Evolutionary conservation across 1,140 invertebrate genomes (phyloP).

Genomic region (Lasaia peninsularis): DNA sequence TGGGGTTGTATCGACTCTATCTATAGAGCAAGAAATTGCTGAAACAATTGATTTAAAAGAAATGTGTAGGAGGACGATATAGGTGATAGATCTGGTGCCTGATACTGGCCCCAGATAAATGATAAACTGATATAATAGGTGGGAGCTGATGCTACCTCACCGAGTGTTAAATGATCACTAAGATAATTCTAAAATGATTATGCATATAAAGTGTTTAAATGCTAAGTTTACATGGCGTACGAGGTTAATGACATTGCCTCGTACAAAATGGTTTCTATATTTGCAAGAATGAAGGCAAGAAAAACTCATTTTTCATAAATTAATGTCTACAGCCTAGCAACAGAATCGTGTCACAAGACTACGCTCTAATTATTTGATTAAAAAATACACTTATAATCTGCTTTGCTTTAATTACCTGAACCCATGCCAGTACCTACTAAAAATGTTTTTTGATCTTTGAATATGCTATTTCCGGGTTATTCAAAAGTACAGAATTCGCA

Average conservation of each 20-base stretch:
- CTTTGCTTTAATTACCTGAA: slow-evolving; percentile 1
- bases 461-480: neutral
- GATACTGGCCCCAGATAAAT: too few relatives aligned
- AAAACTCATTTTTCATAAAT: slow-evolving; percentile 2
- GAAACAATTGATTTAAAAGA: neutral
- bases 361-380: neutral
- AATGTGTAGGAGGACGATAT: too few relatives aligned
- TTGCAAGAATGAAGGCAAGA: slow-evolving; percentile 1
- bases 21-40: neutral
- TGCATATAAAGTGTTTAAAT: too few relatives aligned
- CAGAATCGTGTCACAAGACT: neutral
- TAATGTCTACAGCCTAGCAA: slow-evolving; percentile 3
- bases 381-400: slow-evolving; percentile 2
- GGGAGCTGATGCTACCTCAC: too few relatives aligned
- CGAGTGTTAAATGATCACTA: too few relatives aligned
- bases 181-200: too few relatives aligned
- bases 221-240: too few relatives aligned
- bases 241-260: too few relatives aligned
- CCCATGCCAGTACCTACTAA: neutral
- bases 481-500: too few relatives aligned
- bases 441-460: neutral
- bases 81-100: too few relatives aligned
- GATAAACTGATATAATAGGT: too few relatives aligned
- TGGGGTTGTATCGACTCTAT: slow-evolving; percentile 3
- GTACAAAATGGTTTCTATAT: too few relatives aligned